Conservation (phyloP, 2,888 invertebrate species). For the Augiades crinisus region DNA sequence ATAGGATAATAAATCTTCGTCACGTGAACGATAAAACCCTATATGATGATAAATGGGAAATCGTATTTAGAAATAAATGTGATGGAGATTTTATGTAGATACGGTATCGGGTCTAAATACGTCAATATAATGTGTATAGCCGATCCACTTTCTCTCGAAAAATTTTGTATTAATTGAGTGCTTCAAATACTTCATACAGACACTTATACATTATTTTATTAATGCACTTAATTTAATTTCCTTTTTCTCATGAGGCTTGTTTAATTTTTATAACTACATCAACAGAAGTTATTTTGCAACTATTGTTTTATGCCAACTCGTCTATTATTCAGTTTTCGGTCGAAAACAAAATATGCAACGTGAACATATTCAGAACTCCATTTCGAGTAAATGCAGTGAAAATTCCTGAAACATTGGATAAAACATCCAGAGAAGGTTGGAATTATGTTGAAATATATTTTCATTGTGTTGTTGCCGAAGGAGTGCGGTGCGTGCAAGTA, state of each 20-base stretch:
- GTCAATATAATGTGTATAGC: neutral
- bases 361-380: constrained; percentile 6
- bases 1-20: constrained; percentile 60
- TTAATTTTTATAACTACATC: too few relatives aligned
- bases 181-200: too few relatives aligned
- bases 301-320: too few relatives aligned
- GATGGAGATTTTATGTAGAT: constrained; percentile 33
- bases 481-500: constrained; percentile 33
- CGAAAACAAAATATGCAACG: constrained; percentile 1
- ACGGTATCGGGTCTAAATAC: neutral
- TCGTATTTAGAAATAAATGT: constrained; percentile 32
- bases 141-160: constrained; percentile 8
- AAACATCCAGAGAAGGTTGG: constrained; percentile 16
- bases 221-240: too few relatives aligned
- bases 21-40: constrained; percentile 41
- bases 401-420: constrained; percentile 24
- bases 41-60: constrained; percentile 39
- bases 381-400: constrained; percentile 21
- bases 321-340: too few relatives aligned
- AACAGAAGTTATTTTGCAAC: too few relatives aligned
- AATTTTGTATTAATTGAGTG: too few relatives aligned
- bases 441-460: constrained; percentile 31
- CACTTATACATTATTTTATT: too few relatives aligned
- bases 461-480: constrained; percentile 43
- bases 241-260: too few relatives aligned